Evolutionary conservation across 2,113 vertebrate genomes (phyloP), one percentile per base, ranked within the genome.

Genomic region (Tapirus terrestris): DNA sequence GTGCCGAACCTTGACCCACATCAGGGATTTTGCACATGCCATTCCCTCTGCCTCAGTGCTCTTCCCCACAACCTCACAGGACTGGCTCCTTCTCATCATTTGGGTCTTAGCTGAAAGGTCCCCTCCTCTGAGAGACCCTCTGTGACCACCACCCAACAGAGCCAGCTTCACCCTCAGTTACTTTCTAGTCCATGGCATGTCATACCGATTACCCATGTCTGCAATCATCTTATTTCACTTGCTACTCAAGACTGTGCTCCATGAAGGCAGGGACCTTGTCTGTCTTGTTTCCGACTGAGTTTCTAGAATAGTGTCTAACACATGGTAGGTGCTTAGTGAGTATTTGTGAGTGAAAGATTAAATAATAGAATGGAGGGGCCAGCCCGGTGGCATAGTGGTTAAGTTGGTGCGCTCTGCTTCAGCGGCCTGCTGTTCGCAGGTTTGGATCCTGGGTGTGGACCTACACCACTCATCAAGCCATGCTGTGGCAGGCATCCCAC

Each of bases 1-100:
- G 5, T n/a, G 29, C 29, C 0, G 0, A 56, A 6, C 29, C n/a
- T 67, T 10, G 7, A 48, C 18, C 61, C 68, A 43, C 1, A 2
- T 13, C 33, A n/a, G 48, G 14, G n/a, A 29, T 60, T 63, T 45
- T 65, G 39, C 6, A 21, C 31, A 45, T 20, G 12, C 29, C 27
- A 0, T 80, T 82, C 18, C 65, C 45, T 67, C 27, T 70, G 27
- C n/a, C n/a, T n/a, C 25, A 29, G 13, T 51, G 13, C 10, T 53
- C 5, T 63, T 65, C 58, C 5, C 16, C 6, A 56, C 36, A 85
- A 70, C 0, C 0, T 73, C 43, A 29, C 5, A 0, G 27, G 36
- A 36, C 60, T 56, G 27, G 5, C 23, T 39, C 29, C 25, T 60
- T n/a, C 56, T 70, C 63, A 23, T 31, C 61, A 29, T 33, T 33